phyloP scores from a whole-genome alignment of 1,140 invertebrate genomes.

The Brachionus koreanus region DNA sequence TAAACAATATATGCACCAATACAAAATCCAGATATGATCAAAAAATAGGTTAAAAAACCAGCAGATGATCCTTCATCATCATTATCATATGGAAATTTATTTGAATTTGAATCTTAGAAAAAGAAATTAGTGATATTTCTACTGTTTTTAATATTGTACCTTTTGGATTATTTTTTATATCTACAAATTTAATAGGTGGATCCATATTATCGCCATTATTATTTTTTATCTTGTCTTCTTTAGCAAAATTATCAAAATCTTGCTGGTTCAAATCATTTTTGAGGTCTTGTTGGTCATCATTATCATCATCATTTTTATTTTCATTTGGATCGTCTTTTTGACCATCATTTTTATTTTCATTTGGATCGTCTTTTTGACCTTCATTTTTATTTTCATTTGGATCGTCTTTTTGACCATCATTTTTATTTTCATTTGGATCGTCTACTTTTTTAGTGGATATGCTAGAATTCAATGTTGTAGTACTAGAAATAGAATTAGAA shows the following conservation, averaged over 20 bases:
- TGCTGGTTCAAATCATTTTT: not conserved
- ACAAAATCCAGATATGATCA: slow-evolving; percentile 3
- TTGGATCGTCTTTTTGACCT: not conserved
- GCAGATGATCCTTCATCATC: slow-evolving; percentile 11
- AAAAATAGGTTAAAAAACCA: slow-evolving; percentile 38
- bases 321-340: not conserved
- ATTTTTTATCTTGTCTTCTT: not conserved
- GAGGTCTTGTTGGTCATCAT: not conserved
- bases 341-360: not conserved
- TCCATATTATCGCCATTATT: not conserved
- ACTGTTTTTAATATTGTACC: not conserved
- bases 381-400: not conserved
- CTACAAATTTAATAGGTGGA: not conserved
- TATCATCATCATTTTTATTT: not conserved
- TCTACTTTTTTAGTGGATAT: not conserved
- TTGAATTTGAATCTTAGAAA: not conserved
- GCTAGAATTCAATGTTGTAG: not conserved
- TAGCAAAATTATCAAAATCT: not conserved
- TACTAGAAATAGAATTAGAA: not conserved
- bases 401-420: not conserved
- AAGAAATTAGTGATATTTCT: not conserved
- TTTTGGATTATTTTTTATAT: not conserved
- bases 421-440: not conserved
- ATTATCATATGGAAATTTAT: slow-evolving; percentile 12
- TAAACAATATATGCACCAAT: slow-evolving; percentile 10